Evolutionary conservation across 2,113 vertebrate genomes (phyloP).

Genomic region (Oryzias melastigma): DNA sequence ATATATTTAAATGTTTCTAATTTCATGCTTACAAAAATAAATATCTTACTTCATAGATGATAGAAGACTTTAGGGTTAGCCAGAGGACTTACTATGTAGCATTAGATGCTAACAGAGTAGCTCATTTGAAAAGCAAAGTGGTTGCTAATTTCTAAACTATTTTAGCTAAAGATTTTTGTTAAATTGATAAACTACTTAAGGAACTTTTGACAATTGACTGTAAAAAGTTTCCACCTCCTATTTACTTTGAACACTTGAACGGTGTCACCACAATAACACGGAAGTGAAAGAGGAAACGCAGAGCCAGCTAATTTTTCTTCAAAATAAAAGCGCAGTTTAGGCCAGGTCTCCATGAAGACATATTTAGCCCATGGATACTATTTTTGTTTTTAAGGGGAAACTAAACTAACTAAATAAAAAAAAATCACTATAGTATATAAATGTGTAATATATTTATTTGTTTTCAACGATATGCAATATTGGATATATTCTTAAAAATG

Average conservation of each 20-base stretch:
- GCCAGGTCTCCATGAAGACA: no score
- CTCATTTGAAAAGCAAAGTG: not conserved
- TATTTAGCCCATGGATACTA: no score
- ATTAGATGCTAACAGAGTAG: not conserved
- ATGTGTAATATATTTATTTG: no score
- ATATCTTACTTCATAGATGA: not conserved
- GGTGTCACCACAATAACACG: conserved; percentile 3
- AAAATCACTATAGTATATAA: no score
- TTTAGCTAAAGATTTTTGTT: not conserved
- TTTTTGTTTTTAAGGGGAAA: no score
- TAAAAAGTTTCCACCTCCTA: not conserved
- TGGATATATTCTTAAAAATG: no score
- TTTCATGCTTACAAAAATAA: not conserved
- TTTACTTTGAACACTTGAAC: conserved; percentile 22
- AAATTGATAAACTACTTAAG: not conserved
- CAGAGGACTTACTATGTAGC: not conserved
- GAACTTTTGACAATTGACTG: not conserved
- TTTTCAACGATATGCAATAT: no score
- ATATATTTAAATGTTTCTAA: no score
- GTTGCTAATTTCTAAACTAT: no score
- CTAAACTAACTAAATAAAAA: no score
- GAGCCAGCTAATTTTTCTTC: conserved; percentile 4
- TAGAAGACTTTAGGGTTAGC: not conserved
- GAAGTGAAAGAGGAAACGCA: conserved; percentile 16
- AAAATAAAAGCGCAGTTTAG: conserved; percentile 26